phyloP scores from a whole-genome alignment of 2,113 vertebrate species.

The Toxotes jaculatrix region DNA sequence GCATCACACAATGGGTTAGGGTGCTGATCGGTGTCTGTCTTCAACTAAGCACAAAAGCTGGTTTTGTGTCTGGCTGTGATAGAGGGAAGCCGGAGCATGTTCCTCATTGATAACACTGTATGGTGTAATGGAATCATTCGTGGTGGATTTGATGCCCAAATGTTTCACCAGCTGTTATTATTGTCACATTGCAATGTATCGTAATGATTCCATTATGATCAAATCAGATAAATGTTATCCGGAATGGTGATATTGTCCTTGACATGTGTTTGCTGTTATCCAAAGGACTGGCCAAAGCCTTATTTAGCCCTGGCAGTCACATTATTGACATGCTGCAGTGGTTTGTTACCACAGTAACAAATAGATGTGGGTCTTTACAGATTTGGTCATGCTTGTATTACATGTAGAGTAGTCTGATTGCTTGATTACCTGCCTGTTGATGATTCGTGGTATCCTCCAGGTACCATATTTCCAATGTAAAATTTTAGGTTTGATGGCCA shows the following conservation, averaged over 20 bases:
- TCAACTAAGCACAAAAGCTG: constrained; percentile 55
- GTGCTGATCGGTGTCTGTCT: constrained; percentile 45
- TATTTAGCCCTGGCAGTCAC: not conserved
- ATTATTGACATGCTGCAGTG: constrained; percentile 17
- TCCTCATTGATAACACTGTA: constrained; percentile 64
- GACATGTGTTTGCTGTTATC: constrained; percentile 33
- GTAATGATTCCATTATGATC: constrained; percentile 54
- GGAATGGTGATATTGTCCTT: constrained; percentile 38
- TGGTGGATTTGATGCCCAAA: constrained; percentile 65
- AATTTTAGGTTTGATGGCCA: not conserved
- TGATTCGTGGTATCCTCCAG: not conserved
- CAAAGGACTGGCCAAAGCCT: constrained; percentile 3
- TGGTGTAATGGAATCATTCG: constrained; percentile 63
- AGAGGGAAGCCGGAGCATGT: constrained; percentile 57
- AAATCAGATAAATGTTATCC: constrained; percentile 34
- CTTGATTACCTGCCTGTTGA: not conserved
- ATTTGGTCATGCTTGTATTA: constrained; percentile 9
- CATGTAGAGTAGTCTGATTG: not conserved
- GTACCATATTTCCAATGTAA: not conserved
- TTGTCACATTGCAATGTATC: constrained; percentile 45
- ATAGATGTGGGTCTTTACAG: not conserved
- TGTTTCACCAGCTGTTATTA: constrained; percentile 51
- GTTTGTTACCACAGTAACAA: constrained; percentile 13
- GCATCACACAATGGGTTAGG: constrained; percentile 39
- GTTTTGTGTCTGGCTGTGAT: constrained; percentile 60